Conservation (phyloP, 2,113 vertebrate genomes). For the Coptodon rendalli region DNA sequence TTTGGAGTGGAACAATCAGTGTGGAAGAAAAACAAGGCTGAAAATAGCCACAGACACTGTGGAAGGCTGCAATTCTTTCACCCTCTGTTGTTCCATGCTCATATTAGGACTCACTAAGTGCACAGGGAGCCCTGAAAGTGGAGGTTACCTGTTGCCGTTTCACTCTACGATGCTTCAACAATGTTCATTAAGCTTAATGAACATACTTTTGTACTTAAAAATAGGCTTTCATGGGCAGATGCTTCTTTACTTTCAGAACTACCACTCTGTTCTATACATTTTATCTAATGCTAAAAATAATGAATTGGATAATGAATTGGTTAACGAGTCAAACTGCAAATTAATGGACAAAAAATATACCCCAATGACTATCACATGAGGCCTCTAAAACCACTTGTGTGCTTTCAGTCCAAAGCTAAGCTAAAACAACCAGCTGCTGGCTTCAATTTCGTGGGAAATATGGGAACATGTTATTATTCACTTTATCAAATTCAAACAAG, state of each 20-base stretch:
- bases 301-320: accelerated
- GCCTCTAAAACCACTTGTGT: not conserved
- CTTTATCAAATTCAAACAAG: not conserved
- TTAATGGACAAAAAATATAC: not conserved
- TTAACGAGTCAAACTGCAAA: not conserved
- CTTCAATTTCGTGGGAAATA: not conserved
- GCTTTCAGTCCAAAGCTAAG: not conserved
- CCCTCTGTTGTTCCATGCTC: slow-evolving; percentile 7
- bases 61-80: slow-evolving; percentile 6
- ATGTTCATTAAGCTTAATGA: not conserved
- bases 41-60: slow-evolving; percentile 53
- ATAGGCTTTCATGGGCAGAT: not conserved
- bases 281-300: not conserved
- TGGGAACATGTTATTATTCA: not conserved
- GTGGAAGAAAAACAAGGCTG: slow-evolving; percentile 58
- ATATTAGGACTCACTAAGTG: slow-evolving; percentile 24
- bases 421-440: not conserved
- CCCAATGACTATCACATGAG: not conserved
- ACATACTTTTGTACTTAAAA: not conserved
- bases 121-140: not conserved
- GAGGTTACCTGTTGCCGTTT: not conserved
- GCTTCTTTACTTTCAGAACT: not conserved
- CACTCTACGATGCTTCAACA: not conserved
- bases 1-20: slow-evolving; percentile 61
- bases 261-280: not conserved